Evolutionary conservation across 2,888 invertebrate species (phyloP), one percentile per base, ranked within the genome.

Genomic region (Mythimna ferrago): DNA sequence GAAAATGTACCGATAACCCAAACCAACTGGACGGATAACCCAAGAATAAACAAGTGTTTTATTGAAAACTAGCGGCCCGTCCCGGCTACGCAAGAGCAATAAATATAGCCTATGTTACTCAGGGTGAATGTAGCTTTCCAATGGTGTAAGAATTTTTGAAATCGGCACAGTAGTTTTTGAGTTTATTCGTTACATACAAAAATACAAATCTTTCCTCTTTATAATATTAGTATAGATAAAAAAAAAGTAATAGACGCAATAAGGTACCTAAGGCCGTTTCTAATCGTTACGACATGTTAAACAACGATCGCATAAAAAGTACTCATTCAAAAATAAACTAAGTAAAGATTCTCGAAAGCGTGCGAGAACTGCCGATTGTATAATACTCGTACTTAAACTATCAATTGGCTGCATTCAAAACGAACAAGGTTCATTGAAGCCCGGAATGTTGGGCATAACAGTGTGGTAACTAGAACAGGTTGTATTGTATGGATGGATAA

Each of bases 341-440:
- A 69, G 82, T 64, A 85, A 86, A 84, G 75, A 78, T 85, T 89
- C 87, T 89, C 87, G 86, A 88, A 87, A 87, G 81, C 86, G 82
- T 82, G 82, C 74, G 80, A 83, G 70, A 72, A 68, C 75, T 68
- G 74, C 63, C 69, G 72, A 82, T 82, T 84, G 80, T 84, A 81
- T 84, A 86, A 86, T 83, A 76, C 26, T 26, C 26, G 26, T 26
- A 26, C 44, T 64, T 64, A 86, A 69, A 75, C 60, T 77, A 81
- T 76, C 76, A 82, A 78, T 73, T 76, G 63, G 60, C 75, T 78
- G 68, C 73, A 71, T 76, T 74, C 68, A 78, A 83, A 85, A 72
- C 53, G 61, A 66, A 68, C 51, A 57, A 73, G 68, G 63, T 65
- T 67, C 71, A 68, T 69, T 76, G 66, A 63, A 63, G 68, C 35